Percentiles rank a stretch among this genome's conserved stretches.
Evolutionary conservation across 1,140 invertebrate genomes (phyloP).

Genomic region (Streblospio benedicti): DNA sequence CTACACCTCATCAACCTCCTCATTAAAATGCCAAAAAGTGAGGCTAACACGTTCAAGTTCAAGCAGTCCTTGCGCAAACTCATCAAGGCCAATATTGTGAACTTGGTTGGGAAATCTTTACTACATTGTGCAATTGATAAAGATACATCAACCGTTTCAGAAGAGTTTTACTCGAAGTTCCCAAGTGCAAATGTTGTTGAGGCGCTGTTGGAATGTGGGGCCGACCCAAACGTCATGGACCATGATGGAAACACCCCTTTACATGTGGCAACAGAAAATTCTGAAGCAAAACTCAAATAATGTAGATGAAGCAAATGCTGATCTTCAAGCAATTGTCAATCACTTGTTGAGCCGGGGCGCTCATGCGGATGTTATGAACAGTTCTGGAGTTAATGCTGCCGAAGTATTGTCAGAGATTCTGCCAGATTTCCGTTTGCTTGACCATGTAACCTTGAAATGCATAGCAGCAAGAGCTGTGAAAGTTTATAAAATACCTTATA

Average conservation of each 20-base stretch:
- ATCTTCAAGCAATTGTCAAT: too few species aligned
- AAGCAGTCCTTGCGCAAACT: not conserved
- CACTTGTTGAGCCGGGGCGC: too few species aligned
- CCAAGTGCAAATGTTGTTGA: not conserved
- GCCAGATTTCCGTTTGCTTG: too few species aligned
- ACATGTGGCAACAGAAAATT: too few species aligned
- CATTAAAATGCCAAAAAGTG: not conserved
- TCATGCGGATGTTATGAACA: too few species aligned
- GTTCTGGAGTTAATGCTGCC: too few species aligned
- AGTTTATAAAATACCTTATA: too few species aligned
- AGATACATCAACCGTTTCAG: not conserved
- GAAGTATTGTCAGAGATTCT: too few species aligned
- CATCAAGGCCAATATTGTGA: not conserved
- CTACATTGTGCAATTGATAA: constrained; percentile 5
- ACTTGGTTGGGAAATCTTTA: not conserved
- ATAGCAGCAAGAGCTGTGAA: too few species aligned
- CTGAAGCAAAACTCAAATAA: too few species aligned
- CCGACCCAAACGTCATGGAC: not conserved
- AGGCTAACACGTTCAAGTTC: not conserved
- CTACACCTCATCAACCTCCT: constrained; percentile 8
- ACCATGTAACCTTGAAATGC: too few species aligned
- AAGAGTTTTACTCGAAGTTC: not conserved
- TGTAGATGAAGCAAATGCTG: too few species aligned
- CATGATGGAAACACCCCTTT: not conserved
- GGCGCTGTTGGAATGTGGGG: not conserved